Base-by-base conservation (phyloP, 2,797 vertebrate species). In the Danio jaintianensis region DNA sequence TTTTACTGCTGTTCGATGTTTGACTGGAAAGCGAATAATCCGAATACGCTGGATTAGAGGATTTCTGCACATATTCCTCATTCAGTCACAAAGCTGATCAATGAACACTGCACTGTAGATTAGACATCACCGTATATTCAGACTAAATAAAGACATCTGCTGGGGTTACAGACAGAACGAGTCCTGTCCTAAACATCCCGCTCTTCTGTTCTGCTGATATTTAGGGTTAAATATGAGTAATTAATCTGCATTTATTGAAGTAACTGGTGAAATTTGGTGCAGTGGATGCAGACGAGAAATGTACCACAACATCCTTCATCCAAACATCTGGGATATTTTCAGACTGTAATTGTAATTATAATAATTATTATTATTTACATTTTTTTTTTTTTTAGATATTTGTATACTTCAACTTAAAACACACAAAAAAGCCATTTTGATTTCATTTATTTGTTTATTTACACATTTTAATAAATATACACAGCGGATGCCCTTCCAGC, bases 1-100 rank as follows among this genome's bases (percentile, higher is more conserved):
- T 94, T 96, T 96, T 94, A 93, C 90, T 92, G 91, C 92, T 94
- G 91, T 95, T 94, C 92, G 90, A 95, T 94, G 92, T 94, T 91
- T 82, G 85, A 92, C 92, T 92, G 93, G 92, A 95, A 96, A 95
- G 95, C 93, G 94, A 94, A 94, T 94, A 88, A 92, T 94, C 91
- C 93, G 91, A 92, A 92, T 91, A 90, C 78, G 82, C 84, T 83
- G 88, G 86, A 88, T 89, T 93, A 78, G 76, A 85, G 55, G 79
- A 85, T 90, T 90, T 85, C 84, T 84, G 68, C 47, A 43, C 79
- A 56, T 77, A 73, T 81, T 85, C 84, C 87, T 79, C 87, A 80
- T 83, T 68, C 67, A 84, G 52, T 71, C 74, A 86, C 82, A 82
- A 48, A 59, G 75, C 84, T 89, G 89, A 92, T 94, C 91, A 83